A percentile compares a stretch with the other conserved stretches of the same genome.
Conservation (phyloP, 2,888 invertebrate genomes). For the Gibbula magus region DNA sequence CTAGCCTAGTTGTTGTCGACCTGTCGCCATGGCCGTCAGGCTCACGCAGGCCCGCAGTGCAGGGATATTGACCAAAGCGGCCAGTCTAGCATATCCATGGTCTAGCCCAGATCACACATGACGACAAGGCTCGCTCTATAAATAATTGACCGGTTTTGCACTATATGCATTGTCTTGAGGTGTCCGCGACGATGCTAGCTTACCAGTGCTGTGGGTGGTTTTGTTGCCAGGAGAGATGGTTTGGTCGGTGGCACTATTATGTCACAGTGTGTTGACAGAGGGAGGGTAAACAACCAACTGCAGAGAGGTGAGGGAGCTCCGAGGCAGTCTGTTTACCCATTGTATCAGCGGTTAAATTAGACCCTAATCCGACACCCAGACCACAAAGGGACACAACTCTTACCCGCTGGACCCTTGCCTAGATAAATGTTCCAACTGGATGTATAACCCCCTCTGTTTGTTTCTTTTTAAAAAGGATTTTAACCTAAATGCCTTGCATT, state of each 20-base stretch:
- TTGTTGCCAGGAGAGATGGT: background rate
- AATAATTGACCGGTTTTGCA: slow-evolving; percentile 20
- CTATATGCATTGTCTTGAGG: background rate
- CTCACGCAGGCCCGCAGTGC: background rate
- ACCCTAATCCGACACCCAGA: slow-evolving; percentile 26
- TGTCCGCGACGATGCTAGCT: background rate
- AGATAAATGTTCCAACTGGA: slow-evolving; percentile 10
- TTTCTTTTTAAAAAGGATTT: slow-evolving; percentile 17
- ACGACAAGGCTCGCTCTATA: background rate
- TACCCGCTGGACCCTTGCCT: slow-evolving; percentile 15
- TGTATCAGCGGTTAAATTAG: slow-evolving; percentile 28
- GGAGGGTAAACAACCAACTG: background rate
- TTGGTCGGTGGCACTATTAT: slow-evolving; percentile 15
- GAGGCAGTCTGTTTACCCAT: slow-evolving; percentile 23
- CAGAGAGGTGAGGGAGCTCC: background rate
- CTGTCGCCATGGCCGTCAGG: slow-evolving; percentile 3
- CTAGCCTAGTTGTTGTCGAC: background rate
- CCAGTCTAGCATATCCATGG: slow-evolving; percentile 10
- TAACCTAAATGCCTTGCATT: slow-evolving; percentile 13
- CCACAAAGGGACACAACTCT: slow-evolving; percentile 22
- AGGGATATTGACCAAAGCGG: slow-evolving; percentile 6
- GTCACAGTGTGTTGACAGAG: slow-evolving; percentile 14
- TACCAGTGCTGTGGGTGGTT: background rate
- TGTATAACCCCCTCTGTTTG: slow-evolving; percentile 12
- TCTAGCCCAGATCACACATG: background rate